phyloP scores from a whole-genome alignment of 2,113 vertebrate genomes.

The Pachyramphus minor region DNA sequence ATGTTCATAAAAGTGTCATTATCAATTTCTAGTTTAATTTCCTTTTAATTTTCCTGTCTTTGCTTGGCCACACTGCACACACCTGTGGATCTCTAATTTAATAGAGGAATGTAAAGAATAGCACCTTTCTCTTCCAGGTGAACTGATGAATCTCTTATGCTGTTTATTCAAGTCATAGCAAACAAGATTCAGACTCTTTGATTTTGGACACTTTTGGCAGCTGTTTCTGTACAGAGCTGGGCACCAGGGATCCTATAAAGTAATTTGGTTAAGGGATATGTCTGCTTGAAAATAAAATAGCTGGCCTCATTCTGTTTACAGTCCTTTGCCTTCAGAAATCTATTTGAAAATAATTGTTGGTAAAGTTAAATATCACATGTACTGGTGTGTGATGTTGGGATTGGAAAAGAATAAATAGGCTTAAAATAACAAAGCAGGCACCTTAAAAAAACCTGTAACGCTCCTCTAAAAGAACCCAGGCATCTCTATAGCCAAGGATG shows the following conservation, averaged over 20 bases:
- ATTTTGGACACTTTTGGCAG: not conserved
- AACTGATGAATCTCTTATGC: not conserved
- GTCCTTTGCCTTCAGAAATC: not conserved
- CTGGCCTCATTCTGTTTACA: not conserved
- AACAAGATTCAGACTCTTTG: not conserved
- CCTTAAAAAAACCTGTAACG: not conserved
- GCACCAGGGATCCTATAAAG: not conserved
- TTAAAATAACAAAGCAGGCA: not conserved
- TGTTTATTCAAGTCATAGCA: not conserved
- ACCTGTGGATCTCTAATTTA: not conserved
- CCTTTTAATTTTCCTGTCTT: constrained; percentile 20
- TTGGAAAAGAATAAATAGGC: not conserved
- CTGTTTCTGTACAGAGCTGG: not conserved
- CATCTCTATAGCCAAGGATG: not conserved
- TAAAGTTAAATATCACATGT: not conserved
- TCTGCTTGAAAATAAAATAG: not conserved
- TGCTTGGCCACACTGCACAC: not conserved
- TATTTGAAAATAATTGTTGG: not conserved
- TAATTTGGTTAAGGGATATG: not conserved
- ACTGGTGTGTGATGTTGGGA: not conserved
- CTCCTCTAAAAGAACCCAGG: not conserved
- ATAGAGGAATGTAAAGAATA: not conserved
- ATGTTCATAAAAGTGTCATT: not conserved
- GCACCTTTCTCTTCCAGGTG: not conserved
- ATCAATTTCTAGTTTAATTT: constrained; percentile 32